phyloP scores from a whole-genome alignment of 2,888 invertebrate genomes.

The Euproctis similis region DNA sequence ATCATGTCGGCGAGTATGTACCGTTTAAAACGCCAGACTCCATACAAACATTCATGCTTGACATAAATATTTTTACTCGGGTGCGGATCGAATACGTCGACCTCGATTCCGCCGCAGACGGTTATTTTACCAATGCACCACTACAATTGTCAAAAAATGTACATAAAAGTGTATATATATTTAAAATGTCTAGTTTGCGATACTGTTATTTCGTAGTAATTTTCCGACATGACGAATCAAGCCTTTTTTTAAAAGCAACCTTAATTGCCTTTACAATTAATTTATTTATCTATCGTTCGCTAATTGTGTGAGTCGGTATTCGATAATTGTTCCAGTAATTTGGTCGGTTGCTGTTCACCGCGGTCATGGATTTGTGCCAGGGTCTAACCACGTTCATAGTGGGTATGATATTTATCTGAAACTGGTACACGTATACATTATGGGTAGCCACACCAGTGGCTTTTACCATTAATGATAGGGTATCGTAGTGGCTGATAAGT shows the following conservation, averaged over 20 bases:
- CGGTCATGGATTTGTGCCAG: constrained; percentile 39
- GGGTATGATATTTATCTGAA: constrained; percentile 40
- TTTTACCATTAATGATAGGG: constrained; percentile 34
- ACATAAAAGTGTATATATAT: too few relatives aligned
- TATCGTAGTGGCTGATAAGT: too few relatives aligned
- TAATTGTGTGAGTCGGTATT: constrained; percentile 44
- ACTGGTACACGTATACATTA: constrained; percentile 27
- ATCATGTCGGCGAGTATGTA: too few relatives aligned
- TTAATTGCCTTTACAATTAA: constrained; percentile 13
- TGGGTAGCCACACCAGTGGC: constrained; percentile 20
- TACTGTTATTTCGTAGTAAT: too few relatives aligned
- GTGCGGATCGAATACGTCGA: too few relatives aligned
- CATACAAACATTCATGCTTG: too few relatives aligned
- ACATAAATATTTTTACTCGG: too few relatives aligned
- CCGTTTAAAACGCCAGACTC: too few relatives aligned
- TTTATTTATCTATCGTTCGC: constrained; percentile 47
- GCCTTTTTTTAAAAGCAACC: constrained; percentile 21
- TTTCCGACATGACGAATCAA: constrained; percentile 5
- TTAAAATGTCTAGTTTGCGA: too few relatives aligned
- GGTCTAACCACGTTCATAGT: constrained; percentile 34
- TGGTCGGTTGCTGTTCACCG: constrained; percentile 50
- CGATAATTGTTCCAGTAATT: constrained; percentile 55
- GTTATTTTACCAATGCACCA: too few relatives aligned
- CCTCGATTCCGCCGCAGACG: too few relatives aligned
- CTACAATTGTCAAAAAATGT: too few relatives aligned